Base-by-base conservation (phyloP, 1,140 invertebrate genomes). In the Meteorus sp. region DNA sequence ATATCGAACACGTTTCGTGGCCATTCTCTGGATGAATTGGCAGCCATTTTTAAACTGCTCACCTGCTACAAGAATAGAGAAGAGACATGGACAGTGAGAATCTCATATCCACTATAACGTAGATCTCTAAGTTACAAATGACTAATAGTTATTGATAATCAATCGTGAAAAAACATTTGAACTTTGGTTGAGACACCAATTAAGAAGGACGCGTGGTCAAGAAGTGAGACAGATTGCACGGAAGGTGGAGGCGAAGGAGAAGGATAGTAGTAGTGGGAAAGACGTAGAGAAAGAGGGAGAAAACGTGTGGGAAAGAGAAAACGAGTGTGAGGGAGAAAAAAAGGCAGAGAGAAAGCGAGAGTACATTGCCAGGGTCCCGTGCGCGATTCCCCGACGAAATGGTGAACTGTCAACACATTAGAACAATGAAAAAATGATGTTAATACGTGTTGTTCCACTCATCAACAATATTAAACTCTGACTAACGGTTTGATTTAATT, bases 21-120 rank as follows among this genome's bases (percentile, higher is more conserved):
- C 50, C 17, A 52, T 57, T 53, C 27, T 53, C 35, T 56, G 59
- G 48, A 65, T 63, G 55, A 57, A 63, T 60, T 15, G 69, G 65
- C 68, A 73, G 72, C 72, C 72, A 74, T 74, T 72, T 74, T 70
- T 72, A 74, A 74, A 74, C 71, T 68, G 63, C 69, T 66, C 62
- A 67, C 61, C 59, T 70, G 66, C 59, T 64, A 57, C 59, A 63
- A 61, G 53, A n/a, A 23, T 19, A 60, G 56, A 25, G 23, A 55
- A 56, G 23, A 37, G 41, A 44, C 43, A 55, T 55, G 52, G 59
- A 60, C 31, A 25, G 27, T 60, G 44, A 23, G 27, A 23, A 52
- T 52, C 20, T 35, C 17, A 1, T 15, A 33, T 52, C 29, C 19
- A 37, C 17, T 20, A 52, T 59, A 25, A 59, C 47, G 48, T 51